These are phyloP conservation scores for Conger conger DNA, from an alignment of 2,113 vertebrate genomes.

Conservation along the genomic window DNA sequence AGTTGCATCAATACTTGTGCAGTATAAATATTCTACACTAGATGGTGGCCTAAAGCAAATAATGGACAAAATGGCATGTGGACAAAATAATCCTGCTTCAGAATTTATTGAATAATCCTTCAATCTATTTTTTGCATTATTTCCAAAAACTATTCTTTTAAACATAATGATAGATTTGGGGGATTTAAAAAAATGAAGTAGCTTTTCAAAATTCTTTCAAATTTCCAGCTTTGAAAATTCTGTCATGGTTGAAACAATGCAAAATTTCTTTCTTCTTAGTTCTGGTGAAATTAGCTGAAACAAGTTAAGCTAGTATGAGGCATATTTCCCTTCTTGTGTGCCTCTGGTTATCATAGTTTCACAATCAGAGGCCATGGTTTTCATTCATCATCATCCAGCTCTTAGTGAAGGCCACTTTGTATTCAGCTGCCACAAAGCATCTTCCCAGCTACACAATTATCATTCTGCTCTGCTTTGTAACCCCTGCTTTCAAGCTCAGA, in stretches of 20 bases:
- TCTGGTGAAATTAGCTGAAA: neutral
- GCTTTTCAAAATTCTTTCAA: neutral
- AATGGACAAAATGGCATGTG: neutral
- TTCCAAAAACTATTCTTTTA: neutral
- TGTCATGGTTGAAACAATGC: neutral
- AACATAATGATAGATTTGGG: neutral
- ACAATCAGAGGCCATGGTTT: constrained; percentile 6
- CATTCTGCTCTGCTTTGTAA: constrained; percentile 20
- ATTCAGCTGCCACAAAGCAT: constrained; percentile 40
- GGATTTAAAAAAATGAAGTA: neutral
- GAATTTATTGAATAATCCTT: neutral
- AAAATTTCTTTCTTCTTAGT: neutral
- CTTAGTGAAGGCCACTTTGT: constrained; percentile 20
- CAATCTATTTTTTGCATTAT: neutral
- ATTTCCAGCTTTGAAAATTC: neutral
- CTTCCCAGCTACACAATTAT: constrained; percentile 39
- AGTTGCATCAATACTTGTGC: neutral
- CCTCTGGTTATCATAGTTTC: neutral
- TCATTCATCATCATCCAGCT: constrained; percentile 34
- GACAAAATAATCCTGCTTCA: neutral
- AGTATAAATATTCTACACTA: neutral
- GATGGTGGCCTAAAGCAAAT: neutral
- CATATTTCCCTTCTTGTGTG: neutral
- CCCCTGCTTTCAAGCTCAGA: neutral
- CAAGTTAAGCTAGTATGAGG: neutral